phyloP scores from a whole-genome alignment of 2,113 vertebrate species.

The Lonchura striata region DNA sequence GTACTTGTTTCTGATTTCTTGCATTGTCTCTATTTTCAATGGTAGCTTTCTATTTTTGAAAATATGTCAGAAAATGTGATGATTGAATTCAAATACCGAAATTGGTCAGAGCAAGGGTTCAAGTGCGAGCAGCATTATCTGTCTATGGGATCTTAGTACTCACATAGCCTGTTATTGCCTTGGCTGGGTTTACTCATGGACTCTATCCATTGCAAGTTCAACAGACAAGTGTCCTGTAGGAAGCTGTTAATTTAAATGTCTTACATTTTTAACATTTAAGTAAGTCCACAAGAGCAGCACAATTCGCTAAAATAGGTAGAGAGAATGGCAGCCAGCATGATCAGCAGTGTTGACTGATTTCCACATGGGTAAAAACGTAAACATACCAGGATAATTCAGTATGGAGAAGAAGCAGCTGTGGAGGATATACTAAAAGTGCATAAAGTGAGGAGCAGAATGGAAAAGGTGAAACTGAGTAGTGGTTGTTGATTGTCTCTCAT shows the following conservation, averaged over 20 bases:
- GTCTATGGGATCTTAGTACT: neutral
- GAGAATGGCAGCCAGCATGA: neutral
- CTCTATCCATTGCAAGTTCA: neutral
- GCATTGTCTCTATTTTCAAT: neutral
- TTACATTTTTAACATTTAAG: neutral
- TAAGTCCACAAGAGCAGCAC: neutral
- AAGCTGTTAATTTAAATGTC: neutral
- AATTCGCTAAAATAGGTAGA: neutral
- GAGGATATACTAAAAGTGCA: neutral
- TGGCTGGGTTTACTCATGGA: neutral
- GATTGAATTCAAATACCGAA: neutral
- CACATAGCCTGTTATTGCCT: neutral
- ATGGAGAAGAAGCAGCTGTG: neutral
- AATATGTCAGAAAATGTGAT: neutral
- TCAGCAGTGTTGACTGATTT: neutral
- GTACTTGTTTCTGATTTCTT: neutral
- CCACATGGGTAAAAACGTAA: neutral
- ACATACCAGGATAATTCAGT: neutral
- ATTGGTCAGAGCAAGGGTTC: neutral
- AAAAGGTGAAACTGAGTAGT: neutral
- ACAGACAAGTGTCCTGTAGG: neutral
- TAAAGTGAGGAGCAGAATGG: neutral
- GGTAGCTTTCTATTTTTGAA: neutral
- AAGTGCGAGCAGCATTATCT: neutral
- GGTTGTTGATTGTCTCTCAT: neutral